These are phyloP conservation scores for Trilocha varians DNA, from an alignment of 2,888 invertebrate genomes.

Conservation along the genomic window DNA sequence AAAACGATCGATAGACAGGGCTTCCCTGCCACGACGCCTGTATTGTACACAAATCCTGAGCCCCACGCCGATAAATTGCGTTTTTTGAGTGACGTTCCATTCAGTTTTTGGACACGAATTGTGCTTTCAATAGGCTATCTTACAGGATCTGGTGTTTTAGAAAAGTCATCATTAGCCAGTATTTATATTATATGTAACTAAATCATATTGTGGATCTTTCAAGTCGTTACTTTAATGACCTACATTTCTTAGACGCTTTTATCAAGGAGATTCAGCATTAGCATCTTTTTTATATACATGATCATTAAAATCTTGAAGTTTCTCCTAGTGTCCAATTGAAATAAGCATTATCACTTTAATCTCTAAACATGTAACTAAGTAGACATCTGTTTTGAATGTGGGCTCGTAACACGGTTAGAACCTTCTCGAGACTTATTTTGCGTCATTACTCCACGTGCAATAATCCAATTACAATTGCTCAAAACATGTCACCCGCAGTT, in stretches of 20 bases:
- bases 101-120: neutral
- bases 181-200: too few species aligned
- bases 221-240: too few species aligned
- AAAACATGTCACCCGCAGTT: neutral
- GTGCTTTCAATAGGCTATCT: too few species aligned
- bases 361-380: neutral
- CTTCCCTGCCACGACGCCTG: conserved; percentile 43
- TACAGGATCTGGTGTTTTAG: too few species aligned
- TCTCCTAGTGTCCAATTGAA: too few species aligned
- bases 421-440: neutral
- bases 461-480: neutral
- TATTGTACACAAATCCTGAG: conserved; percentile 33
- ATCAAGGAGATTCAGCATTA: too few species aligned
- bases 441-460: neutral
- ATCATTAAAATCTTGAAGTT: too few species aligned
- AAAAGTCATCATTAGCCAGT: too few species aligned
- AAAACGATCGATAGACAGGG: conserved; percentile 63
- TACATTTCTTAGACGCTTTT: too few species aligned
- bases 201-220: too few species aligned
- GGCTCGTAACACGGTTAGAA: neutral
- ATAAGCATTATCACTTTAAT: neutral
- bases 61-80: conserved; percentile 4
- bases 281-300: too few species aligned
- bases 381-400: neutral
- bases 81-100: neutral